A percentile compares a stretch with the other conserved stretches of the same genome.
Evolutionary conservation across 2,888 invertebrate genomes (phyloP).

Genomic region (Sminthurides aquaticus): DNA sequence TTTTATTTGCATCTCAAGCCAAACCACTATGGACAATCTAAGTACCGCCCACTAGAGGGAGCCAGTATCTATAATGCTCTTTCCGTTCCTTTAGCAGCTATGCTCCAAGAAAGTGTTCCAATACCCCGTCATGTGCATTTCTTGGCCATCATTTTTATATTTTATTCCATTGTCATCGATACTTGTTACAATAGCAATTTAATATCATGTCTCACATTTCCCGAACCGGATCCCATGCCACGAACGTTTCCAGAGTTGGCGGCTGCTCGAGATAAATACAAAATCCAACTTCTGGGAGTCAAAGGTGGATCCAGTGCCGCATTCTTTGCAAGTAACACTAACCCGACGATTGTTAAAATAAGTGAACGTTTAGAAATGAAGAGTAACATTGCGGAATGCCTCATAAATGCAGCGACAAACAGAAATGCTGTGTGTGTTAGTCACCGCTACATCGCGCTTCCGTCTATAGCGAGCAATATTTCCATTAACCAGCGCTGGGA

Average conservation of each 20-base stretch:
- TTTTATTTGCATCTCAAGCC: not conserved
- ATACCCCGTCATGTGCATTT: not conserved
- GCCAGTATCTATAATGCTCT: not conserved
- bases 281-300: not conserved
- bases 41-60: no score
- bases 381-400: not conserved
- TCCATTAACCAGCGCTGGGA: not conserved
- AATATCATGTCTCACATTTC: slow-evolving; percentile 12
- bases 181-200: slow-evolving; percentile 14
- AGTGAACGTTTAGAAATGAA: not conserved
- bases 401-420: not conserved
- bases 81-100: not conserved
- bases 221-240: slow-evolving; percentile 5
- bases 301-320: not conserved
- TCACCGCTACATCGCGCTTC: not conserved
- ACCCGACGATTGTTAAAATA: not conserved
- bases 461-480: not conserved
- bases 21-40: no score
- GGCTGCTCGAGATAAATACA: not conserved
- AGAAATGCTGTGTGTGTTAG: slow-evolving; percentile 6
- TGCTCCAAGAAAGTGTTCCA: not conserved
- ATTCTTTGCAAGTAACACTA: not conserved
- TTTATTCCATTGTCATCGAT: not conserved
- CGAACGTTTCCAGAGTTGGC: slow-evolving; percentile 7
- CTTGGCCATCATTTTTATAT: not conserved